phyloP scores from a whole-genome alignment of 2,797 vertebrate genomes.

The Falco rusticolus region DNA sequence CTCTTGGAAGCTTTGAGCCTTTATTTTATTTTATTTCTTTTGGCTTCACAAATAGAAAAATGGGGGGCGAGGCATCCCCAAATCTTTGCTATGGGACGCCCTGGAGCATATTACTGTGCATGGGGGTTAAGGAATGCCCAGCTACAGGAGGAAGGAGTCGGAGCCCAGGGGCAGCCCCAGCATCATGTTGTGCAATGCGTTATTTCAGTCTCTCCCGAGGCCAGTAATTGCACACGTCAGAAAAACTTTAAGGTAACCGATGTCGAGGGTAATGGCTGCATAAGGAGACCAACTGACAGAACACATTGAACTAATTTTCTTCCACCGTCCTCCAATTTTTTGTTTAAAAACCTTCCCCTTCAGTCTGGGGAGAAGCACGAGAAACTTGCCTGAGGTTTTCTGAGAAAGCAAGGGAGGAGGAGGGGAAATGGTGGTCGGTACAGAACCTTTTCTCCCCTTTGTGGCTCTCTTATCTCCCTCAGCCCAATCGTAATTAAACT shows the following conservation, averaged over 20 bases:
- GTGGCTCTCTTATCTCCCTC: background rate
- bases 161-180: background rate
- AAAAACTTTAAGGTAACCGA: slow-evolving; percentile 13
- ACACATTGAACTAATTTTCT: slow-evolving; percentile 56
- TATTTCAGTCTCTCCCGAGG: slow-evolving; percentile 6
- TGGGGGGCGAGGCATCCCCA: accelerated
- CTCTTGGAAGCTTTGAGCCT: background rate
- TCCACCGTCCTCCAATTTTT: background rate
- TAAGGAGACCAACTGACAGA: slow-evolving; percentile 34
- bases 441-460: background rate
- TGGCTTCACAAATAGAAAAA: background rate
- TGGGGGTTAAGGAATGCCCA: background rate
- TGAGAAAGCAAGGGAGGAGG: background rate
- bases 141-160: background rate
- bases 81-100: background rate
- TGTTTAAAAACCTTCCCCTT: background rate
- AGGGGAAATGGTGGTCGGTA: background rate
- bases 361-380: background rate
- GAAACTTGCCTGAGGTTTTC: slow-evolving; percentile 19
- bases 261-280: background rate
- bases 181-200: background rate
- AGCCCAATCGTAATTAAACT: background rate
- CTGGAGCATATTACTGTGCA: background rate
- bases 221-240: background rate
- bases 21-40: background rate